These are phyloP conservation scores for Dasyurus viverrinus DNA, from an alignment of 2,113 vertebrate species.

Conservation along the genomic window DNA sequence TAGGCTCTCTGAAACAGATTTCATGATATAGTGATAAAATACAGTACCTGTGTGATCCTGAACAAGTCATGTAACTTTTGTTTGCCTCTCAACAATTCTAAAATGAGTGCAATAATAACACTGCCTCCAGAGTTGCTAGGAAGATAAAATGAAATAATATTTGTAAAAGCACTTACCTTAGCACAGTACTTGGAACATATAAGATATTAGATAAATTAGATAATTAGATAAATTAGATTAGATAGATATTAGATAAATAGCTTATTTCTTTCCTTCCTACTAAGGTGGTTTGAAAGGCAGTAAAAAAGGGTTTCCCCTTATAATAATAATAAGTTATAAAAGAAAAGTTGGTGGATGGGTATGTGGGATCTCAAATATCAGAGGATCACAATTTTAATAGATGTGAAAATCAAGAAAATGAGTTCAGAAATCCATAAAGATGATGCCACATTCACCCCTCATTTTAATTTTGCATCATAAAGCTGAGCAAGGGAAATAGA, in stretches of 20 bases:
- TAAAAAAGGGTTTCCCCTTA: not conserved
- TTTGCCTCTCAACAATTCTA: not conserved
- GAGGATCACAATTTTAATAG: not conserved
- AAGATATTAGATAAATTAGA: not conserved
- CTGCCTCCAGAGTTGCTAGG: not conserved
- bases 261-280: not conserved
- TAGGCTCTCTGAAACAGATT: not conserved
- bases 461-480: not conserved
- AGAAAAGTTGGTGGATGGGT: not conserved
- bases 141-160: not conserved
- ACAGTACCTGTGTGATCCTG: not conserved
- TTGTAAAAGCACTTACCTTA: not conserved
- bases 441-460: not conserved
- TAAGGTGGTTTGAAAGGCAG: not conserved
- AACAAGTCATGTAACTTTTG: not conserved
- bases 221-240: too few species aligned
- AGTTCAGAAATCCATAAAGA: not conserved
- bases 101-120: not conserved
- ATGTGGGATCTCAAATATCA: not conserved
- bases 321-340: too few species aligned
- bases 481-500: not conserved
- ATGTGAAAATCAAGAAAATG: not conserved
- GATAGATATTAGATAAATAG: not conserved
- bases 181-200: not conserved
- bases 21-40: not conserved